Evolutionary conservation across 2,113 vertebrate genomes (phyloP).

Genomic region (Brachionichthys hirsutus): DNA sequence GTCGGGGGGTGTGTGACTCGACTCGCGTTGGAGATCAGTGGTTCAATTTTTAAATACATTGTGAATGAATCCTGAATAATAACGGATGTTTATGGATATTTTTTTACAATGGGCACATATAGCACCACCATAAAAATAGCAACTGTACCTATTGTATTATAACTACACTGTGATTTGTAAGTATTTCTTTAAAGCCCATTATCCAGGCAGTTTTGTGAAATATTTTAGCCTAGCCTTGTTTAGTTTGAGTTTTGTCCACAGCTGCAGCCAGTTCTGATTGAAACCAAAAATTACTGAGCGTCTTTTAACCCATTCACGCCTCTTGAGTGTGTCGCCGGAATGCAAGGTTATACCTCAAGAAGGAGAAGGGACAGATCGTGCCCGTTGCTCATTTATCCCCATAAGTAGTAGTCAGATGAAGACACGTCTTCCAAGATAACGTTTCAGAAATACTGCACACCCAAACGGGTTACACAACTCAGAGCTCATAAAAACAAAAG

Average conservation of each 20-base stretch:
- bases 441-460: constrained; percentile 70
- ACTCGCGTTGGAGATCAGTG: constrained; percentile 37
- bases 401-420: constrained; percentile 26
- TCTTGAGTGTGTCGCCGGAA: constrained; percentile 28
- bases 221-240: constrained; percentile 41
- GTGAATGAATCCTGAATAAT: constrained; percentile 40
- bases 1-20: constrained; percentile 64
- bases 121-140: constrained; percentile 54
- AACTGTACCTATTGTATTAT: constrained; percentile 62
- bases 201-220: constrained; percentile 41
- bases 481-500: constrained; percentile 34
- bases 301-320: constrained; percentile 40
- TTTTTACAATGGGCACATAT: constrained; percentile 54
- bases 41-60: constrained; percentile 57
- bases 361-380: constrained; percentile 39
- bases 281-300: constrained; percentile 58
- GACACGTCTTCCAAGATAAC: constrained; percentile 66
- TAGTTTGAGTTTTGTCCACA: constrained; percentile 34
- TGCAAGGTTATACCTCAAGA: constrained; percentile 19
- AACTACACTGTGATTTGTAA: constrained; percentile 45
- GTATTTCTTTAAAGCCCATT: constrained; percentile 52
- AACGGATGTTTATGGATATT: constrained; percentile 31
- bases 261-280: constrained; percentile 42
- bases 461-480: constrained; percentile 51
- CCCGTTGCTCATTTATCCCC: constrained; percentile 49